Evolutionary conservation across 2,113 vertebrate species (phyloP).

Genomic region (Ailuropoda melanoleuca): DNA sequence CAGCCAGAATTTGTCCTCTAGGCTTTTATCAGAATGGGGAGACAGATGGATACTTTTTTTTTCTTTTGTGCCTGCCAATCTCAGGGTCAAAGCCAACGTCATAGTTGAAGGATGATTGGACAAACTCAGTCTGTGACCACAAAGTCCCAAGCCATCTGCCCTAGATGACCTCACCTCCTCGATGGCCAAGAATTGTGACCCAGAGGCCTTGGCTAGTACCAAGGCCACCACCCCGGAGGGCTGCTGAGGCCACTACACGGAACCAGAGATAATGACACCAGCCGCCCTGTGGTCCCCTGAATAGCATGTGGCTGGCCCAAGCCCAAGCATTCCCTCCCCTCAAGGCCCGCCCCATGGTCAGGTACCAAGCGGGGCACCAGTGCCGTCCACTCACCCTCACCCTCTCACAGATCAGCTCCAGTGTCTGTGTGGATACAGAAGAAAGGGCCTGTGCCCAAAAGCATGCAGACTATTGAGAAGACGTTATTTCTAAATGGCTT

Average conservation of each 20-base stretch:
- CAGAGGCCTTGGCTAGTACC: conserved; percentile 27
- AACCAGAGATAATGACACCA: not conserved
- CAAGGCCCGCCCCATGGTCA: not conserved
- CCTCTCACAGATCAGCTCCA: not conserved
- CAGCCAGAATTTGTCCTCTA: not conserved
- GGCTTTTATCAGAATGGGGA: not conserved
- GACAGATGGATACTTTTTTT: conserved; percentile 32
- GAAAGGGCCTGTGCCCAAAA: not conserved
- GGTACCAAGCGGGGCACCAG: not conserved
- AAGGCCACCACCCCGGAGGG: not conserved
- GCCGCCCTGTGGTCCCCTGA: accelerated
- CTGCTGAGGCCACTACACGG: not conserved
- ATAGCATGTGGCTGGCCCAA: not conserved
- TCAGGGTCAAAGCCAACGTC: not conserved
- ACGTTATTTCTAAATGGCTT: not conserved
- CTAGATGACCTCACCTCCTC: conserved; percentile 64
- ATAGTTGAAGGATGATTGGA: not conserved
- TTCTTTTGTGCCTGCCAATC: not conserved
- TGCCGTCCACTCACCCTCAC: not conserved
- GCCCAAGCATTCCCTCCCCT: not conserved
- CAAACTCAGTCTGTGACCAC: not conserved
- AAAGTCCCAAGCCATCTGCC: conserved; percentile 40
- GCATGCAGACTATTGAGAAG: not conserved
- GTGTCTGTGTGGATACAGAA: not conserved
- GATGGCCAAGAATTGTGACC: conserved; percentile 17